A percentile compares a stretch with the other conserved stretches of the same genome.
Conservation (phyloP, 1,140 invertebrate species). For the Vollenhovia emeryi region DNA sequence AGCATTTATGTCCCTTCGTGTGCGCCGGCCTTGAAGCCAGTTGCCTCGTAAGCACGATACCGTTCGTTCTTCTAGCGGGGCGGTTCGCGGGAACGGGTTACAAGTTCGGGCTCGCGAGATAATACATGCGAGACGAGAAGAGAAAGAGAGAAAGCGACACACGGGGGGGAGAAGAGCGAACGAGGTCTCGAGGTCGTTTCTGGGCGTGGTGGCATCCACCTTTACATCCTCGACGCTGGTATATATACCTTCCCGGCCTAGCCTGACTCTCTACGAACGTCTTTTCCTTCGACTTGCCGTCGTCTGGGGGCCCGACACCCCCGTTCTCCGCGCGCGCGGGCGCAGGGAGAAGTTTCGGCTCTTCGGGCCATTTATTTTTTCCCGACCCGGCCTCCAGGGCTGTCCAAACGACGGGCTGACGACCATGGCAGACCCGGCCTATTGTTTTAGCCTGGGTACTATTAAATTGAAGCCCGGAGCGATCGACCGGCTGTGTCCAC, state of each 20-base stretch:
- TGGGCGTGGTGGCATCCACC: conserved; percentile 81
- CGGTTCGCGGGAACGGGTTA: conserved; percentile 25
- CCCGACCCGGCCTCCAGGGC: conserved; percentile 74
- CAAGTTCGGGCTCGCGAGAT: conserved; percentile 60
- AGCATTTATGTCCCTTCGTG: background rate
- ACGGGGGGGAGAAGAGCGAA: conserved; percentile 58
- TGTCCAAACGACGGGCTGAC: conserved; percentile 76
- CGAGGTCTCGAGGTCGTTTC: conserved; percentile 78
- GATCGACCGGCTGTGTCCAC: conserved; percentile 69
- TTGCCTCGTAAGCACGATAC: conserved; percentile 44
- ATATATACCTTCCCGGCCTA: conserved; percentile 49
- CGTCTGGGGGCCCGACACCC: conserved; percentile 61
- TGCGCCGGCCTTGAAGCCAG: background rate
- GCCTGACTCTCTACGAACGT: conserved; percentile 61
- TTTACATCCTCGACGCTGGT: conserved; percentile 69
- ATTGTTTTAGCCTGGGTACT: conserved; percentile 77
- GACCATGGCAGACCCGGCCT: conserved; percentile 72
- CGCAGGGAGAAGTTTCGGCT: conserved; percentile 69
- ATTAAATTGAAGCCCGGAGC: conserved; percentile 77
- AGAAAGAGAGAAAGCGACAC: conserved; percentile 52
- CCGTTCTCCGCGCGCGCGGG: conserved; percentile 45
- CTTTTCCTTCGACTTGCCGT: conserved; percentile 69
- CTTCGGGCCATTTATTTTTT: conserved; percentile 79
- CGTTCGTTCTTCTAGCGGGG: conserved; percentile 29
- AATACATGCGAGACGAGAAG: conserved; percentile 53